Evolutionary conservation across 2,797 vertebrate species (phyloP), one percentile per base, ranked within the genome.

Genomic region (Anisognathus igniventris): DNA sequence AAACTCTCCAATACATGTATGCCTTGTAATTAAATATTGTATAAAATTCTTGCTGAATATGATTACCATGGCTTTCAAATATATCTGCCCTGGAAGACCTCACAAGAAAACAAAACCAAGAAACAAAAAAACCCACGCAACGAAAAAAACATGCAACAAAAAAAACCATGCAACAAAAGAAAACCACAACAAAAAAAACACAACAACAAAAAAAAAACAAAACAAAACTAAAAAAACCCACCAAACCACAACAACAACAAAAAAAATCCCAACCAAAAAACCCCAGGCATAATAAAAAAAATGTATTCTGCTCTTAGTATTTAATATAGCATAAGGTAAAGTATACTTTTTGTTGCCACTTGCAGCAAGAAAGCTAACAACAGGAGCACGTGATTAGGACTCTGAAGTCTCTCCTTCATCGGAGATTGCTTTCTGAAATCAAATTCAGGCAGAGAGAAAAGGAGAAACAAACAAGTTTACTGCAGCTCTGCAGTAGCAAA

Each of bases 391-490:
- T 37, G 42, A 80, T 83, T 65, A 90, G 66, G 51, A 65, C 60
- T 87, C 91, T 56, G 58, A 91, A 95, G 77, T 67, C 22, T 83
- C 66, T 73, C 8, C 86, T 85, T 80, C 64, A 53, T 83, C 67
- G 79, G 72, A 96, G 92, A 93, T 87, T 88, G 45, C 74, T 94
- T 93, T 89, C 73, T 73, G 62, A 95, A 95, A 81, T 95, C 87
- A 94, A 86, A 94, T 88, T 81, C 68, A 89, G 75, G 33, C 4
- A 62, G 84, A 76, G 40, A 77, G 51, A 83, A 84, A 88, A 73
- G 47, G 39, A 95, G 42, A 61, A 64, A 51, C 53, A 89, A 92
- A 91, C 50, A 66, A 74, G 82, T 83, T 87, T 90, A 86, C 15
- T 11, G 47, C 56, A 70, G 60, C 28, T 77, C 58, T 74, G 61